A percentile compares a stretch with the other conserved stretches of the same genome.
These are phyloP conservation scores for Diorhabda elongata DNA, from an alignment of 1,140 invertebrate species.

Conservation along the genomic window DNA sequence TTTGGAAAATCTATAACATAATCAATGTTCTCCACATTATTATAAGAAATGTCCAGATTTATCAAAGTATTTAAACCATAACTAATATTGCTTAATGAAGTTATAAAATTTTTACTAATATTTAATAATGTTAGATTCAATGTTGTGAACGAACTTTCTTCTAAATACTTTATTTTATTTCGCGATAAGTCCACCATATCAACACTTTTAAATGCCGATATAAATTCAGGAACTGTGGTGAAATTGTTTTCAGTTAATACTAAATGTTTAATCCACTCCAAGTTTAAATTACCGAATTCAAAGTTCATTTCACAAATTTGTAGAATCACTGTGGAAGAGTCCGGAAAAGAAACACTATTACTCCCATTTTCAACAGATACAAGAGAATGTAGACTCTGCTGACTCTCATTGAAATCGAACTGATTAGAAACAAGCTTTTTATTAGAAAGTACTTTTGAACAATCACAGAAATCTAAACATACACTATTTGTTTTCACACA, in stretches of 20 bases:
- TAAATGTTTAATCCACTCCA: constrained; percentile 47
- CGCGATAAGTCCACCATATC: constrained; percentile 57
- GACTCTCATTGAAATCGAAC: constrained; percentile 25
- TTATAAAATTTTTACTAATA: constrained; percentile 54
- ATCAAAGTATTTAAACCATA: constrained; percentile 51
- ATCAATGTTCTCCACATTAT: constrained; percentile 56
- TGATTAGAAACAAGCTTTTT: constrained; percentile 25
- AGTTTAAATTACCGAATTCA: constrained; percentile 44
- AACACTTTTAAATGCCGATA: constrained; percentile 39
- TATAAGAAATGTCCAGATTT: constrained; percentile 60
- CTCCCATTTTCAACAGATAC: constrained; percentile 14
- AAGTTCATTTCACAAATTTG: constrained; percentile 16
- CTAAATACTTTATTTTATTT: constrained; percentile 40
- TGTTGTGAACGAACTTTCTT: constrained; percentile 38
- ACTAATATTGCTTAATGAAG: constrained; percentile 50
- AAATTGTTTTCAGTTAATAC: constrained; percentile 54
- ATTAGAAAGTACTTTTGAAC: constrained; percentile 20
- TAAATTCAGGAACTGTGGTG: constrained; percentile 37
- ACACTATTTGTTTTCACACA: neutral
- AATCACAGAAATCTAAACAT: neutral
- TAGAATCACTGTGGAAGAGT: constrained; percentile 17
- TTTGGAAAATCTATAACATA: constrained; percentile 56
- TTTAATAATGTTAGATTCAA: constrained; percentile 50
- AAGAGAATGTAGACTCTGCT: constrained; percentile 21
- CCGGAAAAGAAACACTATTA: constrained; percentile 14